These are phyloP conservation scores for Oryzias dopingdopingensis DNA, from an alignment of 2,797 vertebrate genomes.

Conservation along the genomic window DNA sequence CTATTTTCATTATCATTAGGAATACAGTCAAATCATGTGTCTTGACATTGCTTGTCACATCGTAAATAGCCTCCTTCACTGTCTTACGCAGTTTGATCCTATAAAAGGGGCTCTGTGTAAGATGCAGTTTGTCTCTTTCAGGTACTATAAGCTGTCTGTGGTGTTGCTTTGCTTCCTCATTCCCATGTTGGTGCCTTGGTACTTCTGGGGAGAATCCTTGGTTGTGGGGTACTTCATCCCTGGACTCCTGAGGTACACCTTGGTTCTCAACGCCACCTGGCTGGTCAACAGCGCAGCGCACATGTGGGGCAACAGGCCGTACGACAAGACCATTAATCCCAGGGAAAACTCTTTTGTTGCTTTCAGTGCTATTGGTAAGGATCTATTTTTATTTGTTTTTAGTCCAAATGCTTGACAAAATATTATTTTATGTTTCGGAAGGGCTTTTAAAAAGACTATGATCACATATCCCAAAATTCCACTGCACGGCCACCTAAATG, in stretches of 20 bases:
- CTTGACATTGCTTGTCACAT: no score
- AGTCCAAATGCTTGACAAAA: neutral
- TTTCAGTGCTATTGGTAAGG: slow-evolving; percentile 86
- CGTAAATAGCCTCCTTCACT: no score
- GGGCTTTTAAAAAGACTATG: no score
- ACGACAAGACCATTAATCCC: slow-evolving; percentile 86
- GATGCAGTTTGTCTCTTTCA: slow-evolving; percentile 44
- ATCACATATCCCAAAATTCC: no score
- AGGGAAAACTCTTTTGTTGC: slow-evolving; percentile 89
- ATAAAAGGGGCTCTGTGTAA: neutral
- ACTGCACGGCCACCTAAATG: no score
- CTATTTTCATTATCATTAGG: no score
- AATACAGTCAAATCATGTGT: no score
- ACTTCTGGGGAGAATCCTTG: slow-evolving; percentile 87
- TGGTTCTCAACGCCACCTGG: slow-evolving; percentile 89
- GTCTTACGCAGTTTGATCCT: neutral
- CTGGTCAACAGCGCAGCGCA: slow-evolving; percentile 96
- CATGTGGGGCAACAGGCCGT: slow-evolving; percentile 91
- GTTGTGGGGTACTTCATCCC: slow-evolving; percentile 80
- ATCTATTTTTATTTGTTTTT: neutral
- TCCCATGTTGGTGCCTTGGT: slow-evolving; percentile 88
- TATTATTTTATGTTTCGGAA: neutral
- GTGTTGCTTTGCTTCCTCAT: slow-evolving; percentile 86
- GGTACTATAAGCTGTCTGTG: slow-evolving; percentile 87
- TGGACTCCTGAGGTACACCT: slow-evolving; percentile 82